These are phyloP conservation scores for Zoanthus gigantus DNA, from an alignment of 92 coral and sea anemone genomes.

Conservation along the genomic window DNA sequence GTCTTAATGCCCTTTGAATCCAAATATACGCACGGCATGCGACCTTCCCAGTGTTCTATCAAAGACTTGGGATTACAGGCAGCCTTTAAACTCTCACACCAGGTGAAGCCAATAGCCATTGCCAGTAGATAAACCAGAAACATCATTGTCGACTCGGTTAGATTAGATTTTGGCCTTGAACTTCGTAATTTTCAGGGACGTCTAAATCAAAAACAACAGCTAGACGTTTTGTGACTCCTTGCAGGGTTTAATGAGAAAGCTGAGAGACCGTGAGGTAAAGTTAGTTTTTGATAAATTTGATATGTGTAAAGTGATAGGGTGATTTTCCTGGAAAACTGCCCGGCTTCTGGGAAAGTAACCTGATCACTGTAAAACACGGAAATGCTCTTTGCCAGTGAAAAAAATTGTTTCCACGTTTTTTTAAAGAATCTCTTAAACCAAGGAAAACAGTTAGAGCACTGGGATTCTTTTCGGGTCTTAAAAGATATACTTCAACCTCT, in stretches of 20 bases:
- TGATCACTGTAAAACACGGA: background rate
- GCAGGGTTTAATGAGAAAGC: no score
- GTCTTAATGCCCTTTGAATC: slow-evolving; percentile 79
- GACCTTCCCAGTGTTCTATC: slow-evolving; percentile 73
- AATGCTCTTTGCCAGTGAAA: background rate
- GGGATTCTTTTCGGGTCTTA: no score
- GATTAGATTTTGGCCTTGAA: background rate
- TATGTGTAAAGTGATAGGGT: background rate
- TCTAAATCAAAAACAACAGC: no score
- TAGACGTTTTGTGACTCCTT: no score
- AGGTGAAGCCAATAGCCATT: background rate
- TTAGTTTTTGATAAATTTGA: background rate
- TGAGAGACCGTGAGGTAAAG: no score
- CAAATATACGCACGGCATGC: slow-evolving; percentile 82
- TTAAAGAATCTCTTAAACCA: no score
- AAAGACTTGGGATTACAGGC: slow-evolving; percentile 80
- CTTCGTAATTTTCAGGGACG: background rate
- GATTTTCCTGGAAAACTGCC: background rate
- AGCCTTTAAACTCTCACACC: background rate
- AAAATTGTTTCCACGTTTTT: no score
- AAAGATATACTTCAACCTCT: no score
- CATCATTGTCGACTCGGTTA: background rate
- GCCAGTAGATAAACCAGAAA: background rate
- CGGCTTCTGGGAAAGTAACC: background rate
- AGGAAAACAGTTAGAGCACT: no score